Conservation (phyloP, 2,888 invertebrate genomes). For the Campoplex nolae region DNA sequence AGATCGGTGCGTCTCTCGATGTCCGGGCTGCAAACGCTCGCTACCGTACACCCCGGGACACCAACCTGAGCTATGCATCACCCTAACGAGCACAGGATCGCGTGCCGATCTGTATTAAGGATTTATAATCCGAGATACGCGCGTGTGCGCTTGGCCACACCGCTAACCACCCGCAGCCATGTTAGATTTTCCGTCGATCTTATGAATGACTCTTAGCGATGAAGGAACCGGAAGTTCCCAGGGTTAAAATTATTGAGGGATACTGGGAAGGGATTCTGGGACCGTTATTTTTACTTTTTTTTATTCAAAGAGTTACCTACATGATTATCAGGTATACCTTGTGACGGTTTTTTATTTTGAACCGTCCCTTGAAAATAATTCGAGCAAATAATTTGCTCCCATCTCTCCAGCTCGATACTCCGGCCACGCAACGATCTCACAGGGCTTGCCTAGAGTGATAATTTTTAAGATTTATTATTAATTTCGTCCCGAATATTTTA, state of each 20-base stretch:
- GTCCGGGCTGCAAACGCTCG: slow-evolving; percentile 74
- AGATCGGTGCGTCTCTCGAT: slow-evolving; percentile 66
- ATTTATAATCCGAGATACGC: slow-evolving; percentile 82
- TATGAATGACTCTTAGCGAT: neutral
- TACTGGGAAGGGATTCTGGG: no score
- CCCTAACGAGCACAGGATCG: slow-evolving; percentile 84
- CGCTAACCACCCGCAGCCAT: neutral
- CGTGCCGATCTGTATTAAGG: slow-evolving; percentile 84
- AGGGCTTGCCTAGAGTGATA: no score
- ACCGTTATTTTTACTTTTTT: no score
- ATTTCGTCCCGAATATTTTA: no score
- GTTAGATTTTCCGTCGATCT: neutral
- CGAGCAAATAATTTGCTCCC: no score
- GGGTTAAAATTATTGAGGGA: neutral
- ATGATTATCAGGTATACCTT: no score
- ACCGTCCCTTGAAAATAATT: no score
- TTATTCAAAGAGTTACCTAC: no score
- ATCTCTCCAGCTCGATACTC: no score
- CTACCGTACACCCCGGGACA: slow-evolving; percentile 84
- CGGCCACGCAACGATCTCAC: no score
- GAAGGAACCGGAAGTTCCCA: neutral
- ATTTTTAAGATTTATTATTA: no score
- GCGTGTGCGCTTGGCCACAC: slow-evolving; percentile 3
- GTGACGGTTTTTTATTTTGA: no score
- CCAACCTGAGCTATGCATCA: slow-evolving; percentile 83